phyloP scores from a whole-genome alignment of 2,888 invertebrate species.

The Palloptera scutellata region DNA sequence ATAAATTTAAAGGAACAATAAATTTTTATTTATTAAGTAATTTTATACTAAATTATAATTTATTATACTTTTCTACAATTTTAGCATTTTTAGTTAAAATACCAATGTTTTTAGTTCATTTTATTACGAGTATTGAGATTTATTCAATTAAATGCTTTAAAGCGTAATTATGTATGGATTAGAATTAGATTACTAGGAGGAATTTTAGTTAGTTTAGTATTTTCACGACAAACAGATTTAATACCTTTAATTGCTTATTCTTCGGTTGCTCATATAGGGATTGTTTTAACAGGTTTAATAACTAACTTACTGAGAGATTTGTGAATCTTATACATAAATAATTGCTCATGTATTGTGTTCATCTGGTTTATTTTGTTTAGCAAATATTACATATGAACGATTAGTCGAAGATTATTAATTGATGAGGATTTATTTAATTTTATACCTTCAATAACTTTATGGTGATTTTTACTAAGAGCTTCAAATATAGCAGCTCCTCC shows the following conservation, averaged over 20 bases:
- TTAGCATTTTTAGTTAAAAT: conserved; percentile 76
- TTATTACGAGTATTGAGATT: conserved; percentile 68
- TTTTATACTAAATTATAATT: conserved; percentile 58
- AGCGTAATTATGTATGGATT: conserved; percentile 68
- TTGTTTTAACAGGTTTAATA: conserved; percentile 70
- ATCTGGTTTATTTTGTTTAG: conserved; percentile 73
- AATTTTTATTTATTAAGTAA: conserved; percentile 67
- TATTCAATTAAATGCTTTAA: conserved; percentile 65
- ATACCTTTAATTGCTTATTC: conserved; percentile 72
- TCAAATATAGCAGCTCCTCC: conserved; percentile 75
- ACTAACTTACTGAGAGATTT: conserved; percentile 67
- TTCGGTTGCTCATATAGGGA: conserved; percentile 76
- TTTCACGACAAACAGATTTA: conserved; percentile 74
- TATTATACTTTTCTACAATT: conserved; percentile 67
- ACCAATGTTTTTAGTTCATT: conserved; percentile 75
- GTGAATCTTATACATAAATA: conserved; percentile 69
- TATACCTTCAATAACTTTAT: conserved; percentile 69
- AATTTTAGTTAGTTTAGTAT: conserved; percentile 70
- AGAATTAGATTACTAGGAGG: conserved; percentile 69
- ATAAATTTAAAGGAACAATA: conserved; percentile 63
- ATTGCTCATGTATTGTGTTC: conserved; percentile 74
- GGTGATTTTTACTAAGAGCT: conserved; percentile 72
- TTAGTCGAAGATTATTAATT: conserved; percentile 70
- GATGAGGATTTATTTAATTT: conserved; percentile 72
- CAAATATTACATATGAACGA: conserved; percentile 72